Conservation (phyloP, 2,888 invertebrate species). For the Ferdinandea cuprea region DNA sequence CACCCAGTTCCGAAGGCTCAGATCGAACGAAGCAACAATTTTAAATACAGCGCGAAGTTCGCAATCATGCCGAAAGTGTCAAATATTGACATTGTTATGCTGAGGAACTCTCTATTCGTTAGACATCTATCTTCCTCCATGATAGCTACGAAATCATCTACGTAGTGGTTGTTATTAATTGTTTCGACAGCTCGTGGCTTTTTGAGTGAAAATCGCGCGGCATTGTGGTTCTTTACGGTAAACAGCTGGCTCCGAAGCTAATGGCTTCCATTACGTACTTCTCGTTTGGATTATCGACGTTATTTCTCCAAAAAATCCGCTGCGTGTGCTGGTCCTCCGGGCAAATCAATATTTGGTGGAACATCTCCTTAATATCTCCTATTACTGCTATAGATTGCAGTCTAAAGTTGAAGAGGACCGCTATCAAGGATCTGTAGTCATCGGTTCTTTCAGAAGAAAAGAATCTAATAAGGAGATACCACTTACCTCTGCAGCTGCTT, state of each 20-base stretch:
- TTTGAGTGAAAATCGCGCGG: slow-evolving; percentile 21
- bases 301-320: slow-evolving; percentile 77
- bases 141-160: slow-evolving; percentile 12
- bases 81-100: too few species aligned
- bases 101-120: too few species aligned
- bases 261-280: slow-evolving; percentile 72
- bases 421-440: too few species aligned
- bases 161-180: slow-evolving; percentile 54
- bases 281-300: slow-evolving; percentile 18
- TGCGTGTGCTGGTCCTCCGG: slow-evolving; percentile 76
- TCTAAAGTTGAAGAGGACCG: slow-evolving; percentile 80
- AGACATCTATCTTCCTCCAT: slow-evolving; percentile 38
- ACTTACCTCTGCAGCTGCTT: slow-evolving; percentile 72
- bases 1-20: neutral
- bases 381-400: slow-evolving; percentile 77
- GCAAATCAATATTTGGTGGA: slow-evolving; percentile 18
- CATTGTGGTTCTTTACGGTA: slow-evolving; percentile 59
- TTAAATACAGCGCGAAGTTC: slow-evolving; percentile 7
- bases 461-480: slow-evolving; percentile 75
- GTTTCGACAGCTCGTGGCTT: slow-evolving; percentile 50
- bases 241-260: slow-evolving; percentile 73
- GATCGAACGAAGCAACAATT: neutral
- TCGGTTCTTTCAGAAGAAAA: slow-evolving; percentile 76
- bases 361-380: slow-evolving; percentile 75
- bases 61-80: slow-evolving; percentile 29